Evolutionary conservation across 2,797 vertebrate species (phyloP), one percentile per base, ranked within the genome.

Genomic region (Scolopax rusticola): DNA sequence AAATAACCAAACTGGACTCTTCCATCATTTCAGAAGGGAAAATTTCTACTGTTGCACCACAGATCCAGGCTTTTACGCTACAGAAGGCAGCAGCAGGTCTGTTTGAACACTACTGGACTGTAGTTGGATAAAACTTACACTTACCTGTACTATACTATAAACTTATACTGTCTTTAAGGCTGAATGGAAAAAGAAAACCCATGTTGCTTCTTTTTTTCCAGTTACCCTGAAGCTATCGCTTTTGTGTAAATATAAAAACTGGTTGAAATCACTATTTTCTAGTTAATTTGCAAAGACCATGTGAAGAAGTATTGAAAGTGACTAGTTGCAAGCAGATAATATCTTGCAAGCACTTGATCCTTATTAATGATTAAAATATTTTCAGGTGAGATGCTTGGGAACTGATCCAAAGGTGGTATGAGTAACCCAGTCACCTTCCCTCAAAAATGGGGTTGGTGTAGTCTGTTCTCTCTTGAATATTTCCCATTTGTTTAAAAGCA

Each of bases 61-160:
- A 99, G 96, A 99, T 99, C 94, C 99, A 99, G 96, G 98, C 98
- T 87, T 98, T 99, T 90, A 98, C 98, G 12, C 98, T 99, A 40
- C 99, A 99, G 96, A 99, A 99, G 91, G 99, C 99, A 84, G 99
- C 99, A 50, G 99, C 99, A 99, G 99, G 99, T 99, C 97, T 96
- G 98, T 98, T 95, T 89, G 85, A 95, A 82, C 33, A 5, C 33
- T 90, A 1, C 24, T 77, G 64, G 36, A 21, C 28, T 78, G 4
- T n/a, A 63, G n/a, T 51, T 73, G 11, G 47, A 71, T 82, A 83
- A 76, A 70, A 36, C 63, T 71, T 93, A 1, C 13, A 47, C 45
- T 21, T 23, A 47, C 12, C 47, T 47, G 47, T 47, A 48, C 23
- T 23, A 12, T 48, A 48, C 47, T 48, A 48, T 23, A 48, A 48